Percentiles rank a stretch among this genome's conserved stretches.
Conservation (phyloP, 1,140 invertebrate genomes). For the Apis laboriosa region DNA sequence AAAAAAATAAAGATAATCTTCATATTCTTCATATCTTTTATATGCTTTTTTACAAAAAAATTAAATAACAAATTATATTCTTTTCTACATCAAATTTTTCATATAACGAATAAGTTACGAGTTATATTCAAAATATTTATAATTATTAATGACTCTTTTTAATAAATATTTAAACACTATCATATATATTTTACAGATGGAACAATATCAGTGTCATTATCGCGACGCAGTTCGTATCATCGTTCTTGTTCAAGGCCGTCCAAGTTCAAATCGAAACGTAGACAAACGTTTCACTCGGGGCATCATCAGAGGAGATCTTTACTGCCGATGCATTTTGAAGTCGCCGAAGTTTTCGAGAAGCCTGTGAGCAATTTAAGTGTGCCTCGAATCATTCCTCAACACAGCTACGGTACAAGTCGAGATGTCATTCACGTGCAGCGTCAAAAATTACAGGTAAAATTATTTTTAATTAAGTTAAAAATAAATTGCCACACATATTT, state of each 20-base stretch:
- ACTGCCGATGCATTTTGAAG: constrained; percentile 75
- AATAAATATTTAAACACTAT: not conserved
- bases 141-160: too few species aligned
- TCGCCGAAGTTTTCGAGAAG: constrained; percentile 75
- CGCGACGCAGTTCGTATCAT: constrained; percentile 68
- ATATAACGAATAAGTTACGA: too few species aligned
- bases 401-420: constrained; percentile 50
- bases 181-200: constrained; percentile 57
- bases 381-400: constrained; percentile 75
- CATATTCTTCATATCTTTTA: too few species aligned
- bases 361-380: constrained; percentile 77
- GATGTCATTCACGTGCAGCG: constrained; percentile 36
- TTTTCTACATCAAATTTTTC: too few species aligned
- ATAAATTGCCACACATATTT: not conserved
- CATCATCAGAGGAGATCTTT: constrained; percentile 70
- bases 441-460: constrained; percentile 44
- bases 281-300: constrained; percentile 78
- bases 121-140: too few species aligned
- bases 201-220: constrained; percentile 65
- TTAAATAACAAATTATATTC: too few species aligned
- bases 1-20: too few species aligned
- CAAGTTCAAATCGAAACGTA: constrained; percentile 76
- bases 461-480: not conserved
- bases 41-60: too few species aligned
- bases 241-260: constrained; percentile 67